Base-by-base conservation (phyloP, 2,113 vertebrate genomes). In the Poecile atricapillus region DNA sequence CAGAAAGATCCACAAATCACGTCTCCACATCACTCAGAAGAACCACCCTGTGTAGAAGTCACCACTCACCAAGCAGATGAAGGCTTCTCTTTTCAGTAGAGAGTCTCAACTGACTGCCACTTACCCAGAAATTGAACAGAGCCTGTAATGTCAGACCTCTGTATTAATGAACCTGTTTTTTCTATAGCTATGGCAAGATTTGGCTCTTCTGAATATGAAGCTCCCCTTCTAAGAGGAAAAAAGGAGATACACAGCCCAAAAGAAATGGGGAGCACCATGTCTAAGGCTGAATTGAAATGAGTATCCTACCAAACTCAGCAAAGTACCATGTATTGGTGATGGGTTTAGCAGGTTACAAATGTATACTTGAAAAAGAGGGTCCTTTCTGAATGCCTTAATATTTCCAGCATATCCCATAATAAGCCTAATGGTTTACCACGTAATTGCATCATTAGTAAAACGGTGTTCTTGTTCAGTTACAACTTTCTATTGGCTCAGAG, bases 401-500 rank as follows among this genome's bases (percentile, higher is more conserved):
- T 81, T 90, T 95, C 84, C 28, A 87, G 11, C 70, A 55, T 91
- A 80, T 84, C 28, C 91, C 69, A 69, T 90, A 77, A 78, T 91
- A 90, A 67, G 35, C 49, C 50, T 96, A 90, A 87, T 77, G 44
- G 84, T 94, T 94, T 91, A 56, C 95, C 62, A 35, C 47, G 5
- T 94, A 93, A 92, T 89, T 96, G 47, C 35, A 90, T 94, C 73
- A 90, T 97, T 97, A 95, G 68, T 89, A 96, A 96, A 97, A 37
- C 30, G 81, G 58, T 67, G 58, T 37, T 93, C 87, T 41, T 87
- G 76, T 90, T 97, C 89, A 81, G 60, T 93, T 98, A 96, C 85
- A 94, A 94, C 97, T 97, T 98, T 97, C 95, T 94, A 89, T 97
- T 97, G 96, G 96, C 84, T 97, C 94, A 96, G 86, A 97, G 89